phyloP scores from a whole-genome alignment of 2,888 invertebrate species.

The Sabatieria punctata region DNA sequence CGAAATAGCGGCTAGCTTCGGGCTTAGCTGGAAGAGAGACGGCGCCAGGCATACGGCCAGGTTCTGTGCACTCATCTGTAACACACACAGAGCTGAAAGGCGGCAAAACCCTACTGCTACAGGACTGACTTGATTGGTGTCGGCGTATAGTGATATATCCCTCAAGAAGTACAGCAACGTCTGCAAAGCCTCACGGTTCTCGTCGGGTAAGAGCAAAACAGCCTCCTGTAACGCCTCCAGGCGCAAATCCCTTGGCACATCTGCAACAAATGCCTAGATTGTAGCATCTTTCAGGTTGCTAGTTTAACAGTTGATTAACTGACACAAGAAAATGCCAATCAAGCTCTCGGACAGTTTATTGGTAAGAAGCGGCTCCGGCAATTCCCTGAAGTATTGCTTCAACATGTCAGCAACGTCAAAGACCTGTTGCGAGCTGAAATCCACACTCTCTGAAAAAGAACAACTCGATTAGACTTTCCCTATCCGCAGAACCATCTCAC shows the following conservation, averaged over 20 bases:
- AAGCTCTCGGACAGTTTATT: conserved; percentile 86
- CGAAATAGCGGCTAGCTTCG: conserved; percentile 21
- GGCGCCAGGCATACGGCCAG: conserved; percentile 85
- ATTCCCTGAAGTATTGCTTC: conserved; percentile 84
- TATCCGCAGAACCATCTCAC: no score
- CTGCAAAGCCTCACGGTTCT: conserved; percentile 78
- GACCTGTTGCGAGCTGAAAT: conserved; percentile 66
- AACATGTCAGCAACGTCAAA: conserved; percentile 91
- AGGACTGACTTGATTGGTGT: conserved; percentile 37
- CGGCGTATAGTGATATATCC: conserved; percentile 43
- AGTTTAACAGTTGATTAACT: no score
- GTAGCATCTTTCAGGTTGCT: no score
- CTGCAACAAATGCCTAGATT: conserved; percentile 42
- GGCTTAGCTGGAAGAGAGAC: conserved; percentile 55
- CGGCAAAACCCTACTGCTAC: conserved; percentile 46
- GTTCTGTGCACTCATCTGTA: conserved; percentile 84
- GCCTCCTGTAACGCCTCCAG: conserved; percentile 75
- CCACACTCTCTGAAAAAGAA: conserved; percentile 44
- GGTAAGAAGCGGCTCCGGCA: conserved; percentile 81
- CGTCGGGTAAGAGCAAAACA: conserved; percentile 71
- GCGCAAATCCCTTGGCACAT: conserved; percentile 59
- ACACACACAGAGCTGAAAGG: conserved; percentile 11
- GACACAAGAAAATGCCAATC: conserved; percentile 81
- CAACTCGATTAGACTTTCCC: background rate
- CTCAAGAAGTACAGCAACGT: conserved; percentile 67